phyloP scores from a whole-genome alignment of 2,113 vertebrate genomes.

The Hirundichthys speculiger region DNA sequence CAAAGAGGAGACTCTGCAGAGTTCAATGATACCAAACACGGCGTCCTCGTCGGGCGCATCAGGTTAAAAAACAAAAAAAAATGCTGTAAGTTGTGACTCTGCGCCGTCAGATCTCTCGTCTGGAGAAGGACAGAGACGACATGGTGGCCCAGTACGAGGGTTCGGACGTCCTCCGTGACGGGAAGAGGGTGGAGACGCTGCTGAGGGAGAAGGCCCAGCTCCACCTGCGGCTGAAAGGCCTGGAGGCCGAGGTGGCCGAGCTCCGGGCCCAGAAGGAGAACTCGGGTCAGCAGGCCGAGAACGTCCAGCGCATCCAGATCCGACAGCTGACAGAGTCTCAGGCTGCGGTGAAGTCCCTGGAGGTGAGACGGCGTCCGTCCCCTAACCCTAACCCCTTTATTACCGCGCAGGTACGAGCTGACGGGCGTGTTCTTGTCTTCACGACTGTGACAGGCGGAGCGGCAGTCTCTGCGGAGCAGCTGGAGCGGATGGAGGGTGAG shows the following conservation, averaged over 20 bases:
- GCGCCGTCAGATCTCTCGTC: constrained; percentile 69
- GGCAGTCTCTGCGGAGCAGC: constrained; percentile 87
- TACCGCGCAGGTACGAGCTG: no score
- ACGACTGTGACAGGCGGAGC: constrained; percentile 85
- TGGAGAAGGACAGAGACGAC: constrained; percentile 90
- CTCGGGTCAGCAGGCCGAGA: constrained; percentile 88
- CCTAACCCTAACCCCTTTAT: no score
- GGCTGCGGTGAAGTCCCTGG: constrained; percentile 84
- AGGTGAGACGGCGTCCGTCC: constrained; percentile 82
- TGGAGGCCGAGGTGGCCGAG: constrained; percentile 89
- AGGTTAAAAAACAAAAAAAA: no score
- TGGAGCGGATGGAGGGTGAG: constrained; percentile 86
- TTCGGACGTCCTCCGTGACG: constrained; percentile 82
- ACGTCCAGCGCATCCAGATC: constrained; percentile 87
- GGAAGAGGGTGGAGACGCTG: constrained; percentile 85
- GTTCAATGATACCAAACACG: no score
- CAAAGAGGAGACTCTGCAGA: no score
- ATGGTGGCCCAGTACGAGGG: constrained; percentile 83
- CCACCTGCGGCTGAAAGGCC: constrained; percentile 85
- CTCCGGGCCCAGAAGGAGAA: constrained; percentile 90
- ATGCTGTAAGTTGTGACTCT: neutral
- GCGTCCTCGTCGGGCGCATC: no score
- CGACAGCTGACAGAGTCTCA: constrained; percentile 90
- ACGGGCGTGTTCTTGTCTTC: no score
- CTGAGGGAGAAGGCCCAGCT: constrained; percentile 89